Evolutionary conservation across 1,140 invertebrate genomes (phyloP).

Genomic region (Plectrocnemia conspersa): DNA sequence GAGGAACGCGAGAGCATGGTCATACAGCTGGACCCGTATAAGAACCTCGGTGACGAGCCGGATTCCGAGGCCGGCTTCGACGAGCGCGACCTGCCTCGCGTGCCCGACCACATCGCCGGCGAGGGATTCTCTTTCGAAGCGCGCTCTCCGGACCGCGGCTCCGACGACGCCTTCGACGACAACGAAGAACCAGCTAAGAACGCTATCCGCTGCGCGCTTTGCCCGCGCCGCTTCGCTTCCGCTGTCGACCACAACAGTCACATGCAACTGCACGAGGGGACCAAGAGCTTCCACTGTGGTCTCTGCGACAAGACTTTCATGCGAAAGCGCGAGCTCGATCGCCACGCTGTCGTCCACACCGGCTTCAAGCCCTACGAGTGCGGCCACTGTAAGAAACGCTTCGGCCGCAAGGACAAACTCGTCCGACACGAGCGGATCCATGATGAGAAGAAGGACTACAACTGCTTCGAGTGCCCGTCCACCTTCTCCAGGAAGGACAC

Average conservation of each 20-base stretch:
- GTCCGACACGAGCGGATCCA: slow-evolving; percentile 60
- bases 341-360: slow-evolving; percentile 58
- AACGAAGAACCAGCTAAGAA: slow-evolving; percentile 38
- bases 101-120: slow-evolving; percentile 52
- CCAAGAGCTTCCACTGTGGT: slow-evolving; percentile 51
- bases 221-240: slow-evolving; percentile 51
- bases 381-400: slow-evolving; percentile 58
- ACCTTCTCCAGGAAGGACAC: slow-evolving; percentile 53
- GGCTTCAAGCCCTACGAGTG: slow-evolving; percentile 59
- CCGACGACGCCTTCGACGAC: slow-evolving; percentile 4
- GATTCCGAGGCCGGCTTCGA: slow-evolving; percentile 7
- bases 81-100: slow-evolving; percentile 41
- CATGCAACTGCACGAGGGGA: slow-evolving; percentile 47
- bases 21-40: slow-evolving; percentile 55
- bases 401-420: slow-evolving; percentile 62
- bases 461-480: slow-evolving; percentile 53
- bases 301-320: slow-evolving; percentile 60
- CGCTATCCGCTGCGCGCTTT: slow-evolving; percentile 51
- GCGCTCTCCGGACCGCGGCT: slow-evolving; percentile 14
- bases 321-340: slow-evolving; percentile 59
- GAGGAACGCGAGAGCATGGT: slow-evolving; percentile 51
- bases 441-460: slow-evolving; percentile 52
- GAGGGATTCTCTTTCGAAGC: slow-evolving; percentile 47
- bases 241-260: slow-evolving; percentile 48
- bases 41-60: slow-evolving; percentile 38